These are phyloP conservation scores for Pipistrellus nathusii DNA, from an alignment of 2,797 vertebrate genomes.

Conservation along the genomic window DNA sequence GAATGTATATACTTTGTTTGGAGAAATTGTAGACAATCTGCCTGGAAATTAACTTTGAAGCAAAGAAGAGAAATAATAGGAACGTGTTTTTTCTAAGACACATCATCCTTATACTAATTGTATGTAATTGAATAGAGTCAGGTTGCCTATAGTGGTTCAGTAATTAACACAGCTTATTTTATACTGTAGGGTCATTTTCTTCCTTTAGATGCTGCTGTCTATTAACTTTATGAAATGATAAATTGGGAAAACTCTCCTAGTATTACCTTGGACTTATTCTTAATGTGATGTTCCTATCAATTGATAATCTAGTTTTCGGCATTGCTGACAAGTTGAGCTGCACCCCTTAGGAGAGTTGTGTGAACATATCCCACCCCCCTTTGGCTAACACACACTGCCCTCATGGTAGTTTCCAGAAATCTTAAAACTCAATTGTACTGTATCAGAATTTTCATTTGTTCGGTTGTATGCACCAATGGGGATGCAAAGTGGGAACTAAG, in stretches of 20 bases:
- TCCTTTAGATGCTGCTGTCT: neutral
- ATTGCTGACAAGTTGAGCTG: rapidly evolving
- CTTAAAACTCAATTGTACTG: slow-evolving; percentile 50
- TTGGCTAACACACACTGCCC: neutral
- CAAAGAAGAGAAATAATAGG: neutral
- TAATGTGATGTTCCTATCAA: neutral
- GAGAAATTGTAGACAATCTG: neutral
- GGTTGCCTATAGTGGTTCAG: neutral
- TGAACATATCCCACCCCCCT: rapidly evolving
- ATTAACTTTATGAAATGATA: neutral
- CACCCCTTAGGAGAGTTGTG: rapidly evolving
- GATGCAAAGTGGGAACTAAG: slow-evolving; percentile 29
- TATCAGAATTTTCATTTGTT: slow-evolving; percentile 70
- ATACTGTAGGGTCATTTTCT: neutral
- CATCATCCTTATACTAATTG: neutral
- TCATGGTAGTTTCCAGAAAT: neutral
- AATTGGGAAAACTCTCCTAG: neutral
- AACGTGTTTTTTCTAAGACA: neutral
- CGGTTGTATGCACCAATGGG: slow-evolving; percentile 52
- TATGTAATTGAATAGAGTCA: neutral
- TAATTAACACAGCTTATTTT: neutral
- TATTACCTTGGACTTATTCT: neutral
- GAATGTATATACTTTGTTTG: neutral
- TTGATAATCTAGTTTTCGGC: neutral
- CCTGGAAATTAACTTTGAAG: neutral